Evolutionary conservation across 2,888 invertebrate genomes (phyloP), one percentile per base, ranked within the genome.

Genomic region (Scrobipalpa costella): DNA sequence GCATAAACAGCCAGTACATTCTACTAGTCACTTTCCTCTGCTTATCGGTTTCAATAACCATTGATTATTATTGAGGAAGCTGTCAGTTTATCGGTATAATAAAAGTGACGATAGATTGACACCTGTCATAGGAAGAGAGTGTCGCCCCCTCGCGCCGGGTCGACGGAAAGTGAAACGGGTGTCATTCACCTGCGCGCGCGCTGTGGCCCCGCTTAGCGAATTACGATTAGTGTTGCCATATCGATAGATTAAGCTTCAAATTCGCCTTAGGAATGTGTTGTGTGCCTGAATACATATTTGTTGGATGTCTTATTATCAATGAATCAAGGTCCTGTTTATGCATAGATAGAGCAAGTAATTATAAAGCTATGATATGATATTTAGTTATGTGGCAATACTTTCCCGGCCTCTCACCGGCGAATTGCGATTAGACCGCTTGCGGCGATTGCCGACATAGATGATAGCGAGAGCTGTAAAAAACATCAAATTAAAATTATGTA

Each of bases 81-180:
- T 17, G 36, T 50, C 49, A 50, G 36, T 61, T 49, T 49, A 62
- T 58, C 33, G 61, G n/a, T 34, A 27, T 21, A 62, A 52, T 62
- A 64, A 64, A 59, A 44, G 33, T 62, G 40, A 58, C 34, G 63
- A 63, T 52, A 8, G 44, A 40, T 21, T 52, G 38, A 57, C 75
- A 72, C 72, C 73, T 76, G 73, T 71, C 69, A 72, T 71, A 73
- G 75, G 72, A 75, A 76, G 74, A 80, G 81, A 82, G 82, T 84
- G 84, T 79, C 82, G 84, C 86, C 88, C 83, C 79, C 84, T 84
- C 74, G 76, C 77, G 80, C 27, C 49, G 38, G 69, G 69, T 73
- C 73, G 66, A 73, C 74, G 71, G 85, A 88, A 88, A 89, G 88
- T 88, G 86, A 87, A 88, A 83, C 75, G 76, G 67, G 74, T 75